phyloP scores from a whole-genome alignment of 2,113 vertebrate genomes.

The Rhinolophus sinicus region DNA sequence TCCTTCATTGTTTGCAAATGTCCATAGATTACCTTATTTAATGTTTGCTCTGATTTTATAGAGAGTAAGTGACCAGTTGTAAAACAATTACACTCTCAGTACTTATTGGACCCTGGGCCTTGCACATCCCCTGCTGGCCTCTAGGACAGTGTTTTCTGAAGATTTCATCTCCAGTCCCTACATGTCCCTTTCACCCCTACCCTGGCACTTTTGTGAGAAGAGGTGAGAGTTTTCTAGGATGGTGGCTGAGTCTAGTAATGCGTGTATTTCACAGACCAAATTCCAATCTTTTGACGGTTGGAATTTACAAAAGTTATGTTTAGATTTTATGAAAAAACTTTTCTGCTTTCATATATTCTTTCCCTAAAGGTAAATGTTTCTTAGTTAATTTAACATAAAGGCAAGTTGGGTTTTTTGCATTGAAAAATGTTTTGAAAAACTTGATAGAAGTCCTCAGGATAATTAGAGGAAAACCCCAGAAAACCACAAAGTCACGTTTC shows the following conservation, averaged over 20 bases:
- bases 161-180: neutral
- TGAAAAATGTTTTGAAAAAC: neutral
- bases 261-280: neutral
- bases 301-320: neutral
- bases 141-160: neutral
- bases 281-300: neutral
- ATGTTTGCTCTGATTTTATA: slow-evolving; percentile 13
- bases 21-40: slow-evolving; percentile 12
- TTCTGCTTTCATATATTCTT: neutral
- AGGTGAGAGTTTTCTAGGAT: neutral
- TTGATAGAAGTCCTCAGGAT: neutral
- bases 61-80: neutral
- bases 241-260: neutral
- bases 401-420: neutral
- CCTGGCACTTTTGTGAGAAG: neutral
- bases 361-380: neutral
- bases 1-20: neutral
- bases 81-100: neutral
- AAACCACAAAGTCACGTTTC: neutral
- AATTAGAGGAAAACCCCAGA: neutral
- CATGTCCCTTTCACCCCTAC: neutral
- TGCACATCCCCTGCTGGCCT: neutral
- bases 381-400: neutral
- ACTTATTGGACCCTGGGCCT: neutral
- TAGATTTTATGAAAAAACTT: neutral